Evolutionary conservation across 2,888 invertebrate species (phyloP).

Genomic region (Lasiommata megera): DNA sequence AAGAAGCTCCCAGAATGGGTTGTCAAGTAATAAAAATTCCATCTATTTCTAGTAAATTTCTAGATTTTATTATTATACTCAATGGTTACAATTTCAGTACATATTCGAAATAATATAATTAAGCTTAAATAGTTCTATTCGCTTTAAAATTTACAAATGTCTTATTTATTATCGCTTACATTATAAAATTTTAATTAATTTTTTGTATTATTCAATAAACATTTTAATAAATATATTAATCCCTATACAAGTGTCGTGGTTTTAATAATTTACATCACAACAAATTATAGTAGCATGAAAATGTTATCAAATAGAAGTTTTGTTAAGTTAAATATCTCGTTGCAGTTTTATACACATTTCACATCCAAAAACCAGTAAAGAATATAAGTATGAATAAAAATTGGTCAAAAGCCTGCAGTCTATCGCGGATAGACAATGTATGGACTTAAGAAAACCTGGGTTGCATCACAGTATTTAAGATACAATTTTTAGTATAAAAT

Average conservation of each 20-base stretch:
- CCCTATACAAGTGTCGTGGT: constrained; percentile 30
- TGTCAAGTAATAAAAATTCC: constrained; percentile 32
- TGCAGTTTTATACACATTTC: too few species aligned
- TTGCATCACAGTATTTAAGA: too few species aligned
- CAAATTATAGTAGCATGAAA: too few species aligned
- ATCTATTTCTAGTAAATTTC: constrained; percentile 17
- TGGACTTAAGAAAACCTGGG: too few species aligned
- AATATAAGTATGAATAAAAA: too few species aligned
- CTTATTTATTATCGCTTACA: constrained; percentile 34
- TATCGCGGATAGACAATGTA: too few species aligned
- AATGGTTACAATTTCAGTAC: constrained; percentile 27
- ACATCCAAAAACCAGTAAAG: too few species aligned
- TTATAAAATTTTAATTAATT: constrained; percentile 63
- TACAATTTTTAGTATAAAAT: too few species aligned
- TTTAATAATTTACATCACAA: neutral
- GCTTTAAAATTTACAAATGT: constrained; percentile 19
- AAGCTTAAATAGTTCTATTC: constrained; percentile 26
- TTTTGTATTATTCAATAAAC: constrained; percentile 55
- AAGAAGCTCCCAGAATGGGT: constrained; percentile 58
- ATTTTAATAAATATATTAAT: constrained; percentile 60
- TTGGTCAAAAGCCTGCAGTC: too few species aligned
- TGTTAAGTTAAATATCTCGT: too few species aligned
- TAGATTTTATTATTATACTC: constrained; percentile 24
- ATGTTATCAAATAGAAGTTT: too few species aligned
- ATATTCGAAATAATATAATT: constrained; percentile 17